phyloP scores from a whole-genome alignment of 2,888 invertebrate genomes.

The Metallyticus violacea region DNA sequence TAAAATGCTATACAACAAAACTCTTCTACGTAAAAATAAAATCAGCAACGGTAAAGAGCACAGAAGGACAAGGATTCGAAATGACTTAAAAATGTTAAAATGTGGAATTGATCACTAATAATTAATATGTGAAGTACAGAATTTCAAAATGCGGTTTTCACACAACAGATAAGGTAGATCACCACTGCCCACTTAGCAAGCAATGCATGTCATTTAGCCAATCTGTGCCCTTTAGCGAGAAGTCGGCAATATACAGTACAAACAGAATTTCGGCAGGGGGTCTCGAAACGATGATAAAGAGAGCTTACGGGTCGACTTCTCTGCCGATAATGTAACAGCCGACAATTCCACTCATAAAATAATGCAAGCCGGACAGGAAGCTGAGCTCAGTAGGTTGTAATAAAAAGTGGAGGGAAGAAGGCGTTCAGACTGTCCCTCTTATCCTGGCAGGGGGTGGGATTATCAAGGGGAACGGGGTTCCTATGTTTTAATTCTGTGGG shows the following conservation, averaged over 20 bases:
- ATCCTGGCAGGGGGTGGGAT: constrained; percentile 2
- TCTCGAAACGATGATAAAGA: neutral
- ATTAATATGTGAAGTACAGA: too few species aligned
- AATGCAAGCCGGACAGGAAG: neutral
- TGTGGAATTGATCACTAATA: too few species aligned
- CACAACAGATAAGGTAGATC: neutral
- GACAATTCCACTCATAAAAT: neutral
- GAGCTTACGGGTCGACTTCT: neutral
- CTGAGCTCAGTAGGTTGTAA: constrained; percentile 1
- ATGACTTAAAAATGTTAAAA: too few species aligned
- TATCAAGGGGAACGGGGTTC: neutral
- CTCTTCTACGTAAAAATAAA: too few species aligned
- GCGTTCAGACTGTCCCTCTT: neutral
- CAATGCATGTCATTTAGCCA: neutral
- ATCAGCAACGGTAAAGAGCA: too few species aligned
- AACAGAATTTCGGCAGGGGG: neutral
- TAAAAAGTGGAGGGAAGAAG: neutral
- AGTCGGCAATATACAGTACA: neutral
- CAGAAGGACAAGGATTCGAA: too few species aligned
- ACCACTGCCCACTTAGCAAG: neutral
- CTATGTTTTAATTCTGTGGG: constrained; percentile 11
- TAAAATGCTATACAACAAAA: too few species aligned
- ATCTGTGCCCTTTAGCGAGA: neutral
- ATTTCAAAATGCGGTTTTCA: too few species aligned
- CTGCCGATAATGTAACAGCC: neutral